A percentile compares a stretch with the other conserved stretches of the same genome.
These are phyloP conservation scores for Zophobas morio DNA, from an alignment of 1,140 invertebrate species.

Conservation along the genomic window DNA sequence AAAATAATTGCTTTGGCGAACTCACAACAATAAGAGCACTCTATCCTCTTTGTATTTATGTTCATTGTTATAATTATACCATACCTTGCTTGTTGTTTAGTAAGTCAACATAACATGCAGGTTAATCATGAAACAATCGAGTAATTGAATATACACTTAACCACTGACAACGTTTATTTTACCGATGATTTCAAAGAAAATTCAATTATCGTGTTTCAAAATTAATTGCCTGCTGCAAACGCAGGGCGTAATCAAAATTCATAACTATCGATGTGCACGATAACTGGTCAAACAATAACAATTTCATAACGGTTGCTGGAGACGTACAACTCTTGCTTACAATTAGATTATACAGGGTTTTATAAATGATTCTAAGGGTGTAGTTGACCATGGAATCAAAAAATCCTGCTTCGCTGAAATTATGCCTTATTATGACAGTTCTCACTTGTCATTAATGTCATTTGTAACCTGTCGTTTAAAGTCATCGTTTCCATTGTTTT, in stretches of 20 bases:
- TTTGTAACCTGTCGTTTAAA: too few relatives aligned
- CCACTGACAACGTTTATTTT: conserved; percentile 23
- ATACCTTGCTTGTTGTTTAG: conserved; percentile 19
- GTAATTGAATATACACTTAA: conserved; percentile 23
- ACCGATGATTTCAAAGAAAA: conserved; percentile 26
- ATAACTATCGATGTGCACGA: background rate
- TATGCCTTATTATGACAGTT: too few relatives aligned
- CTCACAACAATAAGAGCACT: conserved; percentile 31
- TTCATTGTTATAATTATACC: conserved; percentile 40
- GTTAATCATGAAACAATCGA: conserved; percentile 39
- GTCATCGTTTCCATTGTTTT: too few relatives aligned
- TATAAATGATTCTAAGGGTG: too few relatives aligned
- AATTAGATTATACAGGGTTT: too few relatives aligned
- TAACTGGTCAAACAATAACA: too few relatives aligned
- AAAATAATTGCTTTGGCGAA: conserved; percentile 36
- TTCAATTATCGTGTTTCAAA: conserved; percentile 4
- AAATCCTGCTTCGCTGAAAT: too few relatives aligned
- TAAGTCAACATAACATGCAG: conserved; percentile 30
- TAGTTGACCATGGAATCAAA: too few relatives aligned
- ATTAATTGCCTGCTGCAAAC: background rate
- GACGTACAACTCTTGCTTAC: too few relatives aligned
- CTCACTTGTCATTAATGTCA: too few relatives aligned
- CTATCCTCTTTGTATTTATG: conserved; percentile 31
- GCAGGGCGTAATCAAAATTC: background rate
- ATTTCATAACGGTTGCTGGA: too few relatives aligned